A percentile compares a stretch with the other conserved stretches of the same genome.
phyloP scores from a whole-genome alignment of 2,888 invertebrate genomes.

The Tinea trinotella region DNA sequence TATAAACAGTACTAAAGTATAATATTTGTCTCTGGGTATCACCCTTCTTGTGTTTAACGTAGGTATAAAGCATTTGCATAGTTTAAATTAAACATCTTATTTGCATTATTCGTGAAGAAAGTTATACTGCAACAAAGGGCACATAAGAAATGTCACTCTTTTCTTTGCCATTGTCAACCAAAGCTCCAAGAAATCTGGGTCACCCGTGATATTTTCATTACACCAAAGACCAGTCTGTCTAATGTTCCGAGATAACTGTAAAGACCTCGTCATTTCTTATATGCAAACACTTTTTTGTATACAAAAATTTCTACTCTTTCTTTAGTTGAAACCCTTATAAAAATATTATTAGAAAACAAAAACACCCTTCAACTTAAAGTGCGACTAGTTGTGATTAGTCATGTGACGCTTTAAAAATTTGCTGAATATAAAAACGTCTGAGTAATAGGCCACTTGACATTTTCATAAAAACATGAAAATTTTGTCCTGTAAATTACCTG shows the following conservation, averaged over 20 bases:
- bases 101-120: neutral
- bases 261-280: neutral
- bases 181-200: neutral
- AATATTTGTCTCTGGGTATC: too few species aligned
- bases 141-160: neutral
- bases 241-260: neutral
- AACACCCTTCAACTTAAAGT: too few species aligned
- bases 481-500: neutral
- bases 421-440: neutral
- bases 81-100: neutral
- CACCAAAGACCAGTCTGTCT: neutral
- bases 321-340: too few species aligned
- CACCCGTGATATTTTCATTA: slow-evolving; percentile 9
- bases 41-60: too few species aligned
- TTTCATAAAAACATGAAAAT: neutral
- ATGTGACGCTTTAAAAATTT: too few species aligned
- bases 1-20: too few species aligned
- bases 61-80: too few species aligned
- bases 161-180: neutral
- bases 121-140: neutral
- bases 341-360: too few species aligned
- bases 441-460: neutral
- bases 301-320: too few species aligned
- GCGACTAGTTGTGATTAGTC: too few species aligned
- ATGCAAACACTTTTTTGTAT: too few species aligned